Evolutionary conservation across 1,140 invertebrate genomes (phyloP), one percentile per base, ranked within the genome.

Genomic region (Drosophila ohnishii): DNA sequence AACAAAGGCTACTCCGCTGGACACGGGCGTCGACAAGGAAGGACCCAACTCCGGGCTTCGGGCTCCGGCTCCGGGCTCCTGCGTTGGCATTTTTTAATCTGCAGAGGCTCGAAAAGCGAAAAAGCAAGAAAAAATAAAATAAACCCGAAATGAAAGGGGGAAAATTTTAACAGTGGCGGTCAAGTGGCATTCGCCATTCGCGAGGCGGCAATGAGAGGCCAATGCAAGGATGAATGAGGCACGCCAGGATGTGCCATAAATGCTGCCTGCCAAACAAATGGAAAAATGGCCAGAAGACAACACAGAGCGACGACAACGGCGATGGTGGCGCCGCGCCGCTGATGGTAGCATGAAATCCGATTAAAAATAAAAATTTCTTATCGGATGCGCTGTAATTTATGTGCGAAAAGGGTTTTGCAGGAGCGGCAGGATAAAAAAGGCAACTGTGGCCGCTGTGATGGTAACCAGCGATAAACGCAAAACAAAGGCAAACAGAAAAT

Each of bases 351-450:
- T 88, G 84, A 91, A 91, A 91, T 91, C 90, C 90, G 90, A 91
- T 91, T 91, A 91, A 91, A 91, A 91, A 91, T 91, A 91, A 90
- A 86, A 91, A 89, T 80, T 74, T 83, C 90, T 91, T 91, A 91
- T 91, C 90, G 87, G 90, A 91, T 91, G 86, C 74, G 75, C 77
- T 88, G 90, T 90, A 90, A 91, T 91, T 91, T 91, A 91, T 91
- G 88, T 88, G 88, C 88, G 84, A 90, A 90, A 90, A 90, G 88
- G 88, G 88, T 89, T 88, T 84, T 89, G 86, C 75, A 83, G 75
- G 48, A 51, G 28, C 40, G 35, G 35, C 32, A 57, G 39, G 55
- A 62, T 22, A 50, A 61, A 79, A 79, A 78, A 64, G 70, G 80
- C 57, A 80, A 87, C 84, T 77, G 84, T 80, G 76, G 77, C 84